These are phyloP conservation scores for Tenodera sinensis DNA, from an alignment of 2,888 invertebrate genomes.

Conservation along the genomic window DNA sequence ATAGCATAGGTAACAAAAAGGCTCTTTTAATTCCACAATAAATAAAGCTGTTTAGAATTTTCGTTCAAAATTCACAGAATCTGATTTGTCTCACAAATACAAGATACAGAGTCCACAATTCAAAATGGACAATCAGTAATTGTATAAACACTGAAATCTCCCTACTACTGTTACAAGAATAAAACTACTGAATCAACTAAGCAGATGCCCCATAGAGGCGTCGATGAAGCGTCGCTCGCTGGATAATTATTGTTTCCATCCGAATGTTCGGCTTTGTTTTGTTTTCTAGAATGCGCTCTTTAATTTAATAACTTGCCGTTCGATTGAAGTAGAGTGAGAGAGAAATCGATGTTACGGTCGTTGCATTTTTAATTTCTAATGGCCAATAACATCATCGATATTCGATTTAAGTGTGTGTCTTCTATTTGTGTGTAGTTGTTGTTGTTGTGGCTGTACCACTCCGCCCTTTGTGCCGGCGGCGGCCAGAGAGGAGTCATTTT, in stretches of 20 bases:
- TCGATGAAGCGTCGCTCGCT: neutral
- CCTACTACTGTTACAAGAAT: neutral
- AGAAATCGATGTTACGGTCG: neutral
- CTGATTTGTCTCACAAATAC: too few species aligned
- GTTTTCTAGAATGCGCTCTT: neutral
- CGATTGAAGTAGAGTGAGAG: neutral
- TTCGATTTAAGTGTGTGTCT: neutral
- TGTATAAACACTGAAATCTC: neutral
- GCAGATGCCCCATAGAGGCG: neutral
- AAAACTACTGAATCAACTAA: neutral
- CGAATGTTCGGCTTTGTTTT: neutral
- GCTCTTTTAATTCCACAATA: too few species aligned
- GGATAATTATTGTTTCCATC: neutral
- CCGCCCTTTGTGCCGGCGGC: neutral
- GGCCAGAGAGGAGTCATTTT: neutral
- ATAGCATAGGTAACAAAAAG: too few species aligned
- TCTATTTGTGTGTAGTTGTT: neutral
- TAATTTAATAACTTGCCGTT: neutral
- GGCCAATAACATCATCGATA: neutral
- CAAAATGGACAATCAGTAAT: neutral
- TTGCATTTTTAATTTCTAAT: neutral
- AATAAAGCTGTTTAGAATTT: too few species aligned
- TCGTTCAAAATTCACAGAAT: too few species aligned
- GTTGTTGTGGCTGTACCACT: neutral
- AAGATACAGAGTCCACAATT: too few species aligned